A percentile compares a stretch with the other conserved stretches of the same genome.
Evolutionary conservation across 2,888 invertebrate genomes (phyloP).

Genomic region (Coleophora flavipennella): DNA sequence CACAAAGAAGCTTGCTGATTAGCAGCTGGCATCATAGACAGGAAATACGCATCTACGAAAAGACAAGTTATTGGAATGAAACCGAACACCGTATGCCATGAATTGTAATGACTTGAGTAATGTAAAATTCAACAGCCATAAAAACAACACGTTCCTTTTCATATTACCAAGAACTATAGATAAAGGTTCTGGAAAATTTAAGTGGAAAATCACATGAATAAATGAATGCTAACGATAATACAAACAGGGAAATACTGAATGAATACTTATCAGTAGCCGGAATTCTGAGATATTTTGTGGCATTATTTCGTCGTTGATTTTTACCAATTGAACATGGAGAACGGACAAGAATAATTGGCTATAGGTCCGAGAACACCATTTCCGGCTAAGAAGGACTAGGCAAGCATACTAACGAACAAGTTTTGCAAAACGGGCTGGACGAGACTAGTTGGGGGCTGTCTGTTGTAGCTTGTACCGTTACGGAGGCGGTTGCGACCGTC

Average conservation of each 20-base stretch:
- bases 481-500: constrained; percentile 33
- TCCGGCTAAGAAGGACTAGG: constrained; percentile 38
- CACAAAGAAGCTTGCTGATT: constrained; percentile 13
- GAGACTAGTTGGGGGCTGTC: constrained; percentile 39
- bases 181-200: constrained; percentile 20
- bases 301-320: constrained; percentile 4
- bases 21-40: constrained; percentile 9
- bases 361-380: constrained; percentile 21
- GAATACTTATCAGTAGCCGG: background rate
- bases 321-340: too few relatives aligned
- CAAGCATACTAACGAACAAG: constrained; percentile 42
- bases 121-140: constrained; percentile 11
- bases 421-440: constrained; percentile 45
- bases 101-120: constrained; percentile 23
- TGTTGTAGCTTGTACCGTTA: constrained; percentile 56
- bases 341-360: background rate
- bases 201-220: constrained; percentile 23
- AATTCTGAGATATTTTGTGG: too few relatives aligned
- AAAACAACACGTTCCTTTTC: constrained; percentile 10
- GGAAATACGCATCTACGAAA: constrained; percentile 2
- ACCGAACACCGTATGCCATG: constrained; percentile 17
- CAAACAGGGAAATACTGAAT: constrained; percentile 1
- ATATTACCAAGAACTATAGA: constrained; percentile 22
- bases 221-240: constrained; percentile 24
- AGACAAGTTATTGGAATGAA: constrained; percentile 14